Evolutionary conservation across 2,888 invertebrate species (phyloP), one percentile per base, ranked within the genome.

Genomic region (Ophioninae sp.): DNA sequence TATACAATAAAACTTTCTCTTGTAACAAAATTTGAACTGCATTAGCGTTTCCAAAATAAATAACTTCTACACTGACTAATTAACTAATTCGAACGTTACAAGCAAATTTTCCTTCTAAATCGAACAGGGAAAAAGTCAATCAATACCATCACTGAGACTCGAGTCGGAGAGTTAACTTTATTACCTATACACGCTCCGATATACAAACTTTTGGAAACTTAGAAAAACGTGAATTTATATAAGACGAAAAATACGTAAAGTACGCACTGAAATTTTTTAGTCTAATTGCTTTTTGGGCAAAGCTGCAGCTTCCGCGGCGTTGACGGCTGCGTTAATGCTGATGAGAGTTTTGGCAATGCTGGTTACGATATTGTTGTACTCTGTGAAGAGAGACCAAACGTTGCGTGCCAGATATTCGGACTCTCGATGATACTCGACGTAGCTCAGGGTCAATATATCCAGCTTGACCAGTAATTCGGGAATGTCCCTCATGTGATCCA

Each of bases 351-450:
- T 92, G 44, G 94, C 93, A 86, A 94, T 93, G 56, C 93, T 93
- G 68, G 87, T 91, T 67, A 94, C 93, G 61, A 94, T 93, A 86
- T 93, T 92, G 87, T 94, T 94, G 86, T 94, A 94, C 74, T 93
- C 91, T 39, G 93, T 91, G 80, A 94, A 89, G 58, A 93, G 88
- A 64, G 92, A 89, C 59, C 93, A 88, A 51, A 94, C 93, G 80
- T 93, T 91, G n/a, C 88, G 86, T 8, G 92, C 93, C 6, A 93
- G 88, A 61, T 86, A 87, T 84, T 92, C 91, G 10, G 92, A 90
- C 79, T 94, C 91, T 78, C 93, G 91, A 65, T 93, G 92, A 5
- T 92, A 88, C 51, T 91, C 89, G 2, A 94, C 86, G 88, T 94
- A 93, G 6, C 89, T 87, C 30, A 93, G 87, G 41, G 93, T 92